phyloP scores from a whole-genome alignment of 2,113 vertebrate species.

The Apodemus speciosus region DNA sequence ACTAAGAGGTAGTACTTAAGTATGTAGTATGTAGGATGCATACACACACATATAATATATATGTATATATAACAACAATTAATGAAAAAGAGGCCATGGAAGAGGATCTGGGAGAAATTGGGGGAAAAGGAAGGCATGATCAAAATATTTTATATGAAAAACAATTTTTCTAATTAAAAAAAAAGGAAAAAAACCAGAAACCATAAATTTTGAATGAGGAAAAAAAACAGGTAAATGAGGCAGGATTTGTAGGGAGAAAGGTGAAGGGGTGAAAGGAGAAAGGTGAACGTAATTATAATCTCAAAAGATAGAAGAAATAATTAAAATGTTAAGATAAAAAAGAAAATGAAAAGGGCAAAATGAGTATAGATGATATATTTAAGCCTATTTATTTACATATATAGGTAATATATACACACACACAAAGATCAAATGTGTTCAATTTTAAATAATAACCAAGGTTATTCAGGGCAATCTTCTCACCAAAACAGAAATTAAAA shows the following conservation, averaged over 20 bases:
- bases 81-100: neutral
- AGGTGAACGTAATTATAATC: neutral
- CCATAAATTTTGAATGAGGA: neutral
- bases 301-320: neutral
- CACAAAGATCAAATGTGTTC: slow-evolving; percentile 15
- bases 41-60: neutral
- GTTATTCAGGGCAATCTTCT: slow-evolving; percentile 20
- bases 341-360: slow-evolving; percentile 15
- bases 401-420: neutral
- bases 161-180: neutral
- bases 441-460: slow-evolving; percentile 24
- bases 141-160: neutral
- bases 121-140: neutral
- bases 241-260: neutral
- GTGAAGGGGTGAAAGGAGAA: neutral
- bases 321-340: neutral
- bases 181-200: neutral
- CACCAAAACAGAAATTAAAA: slow-evolving; percentile 27
- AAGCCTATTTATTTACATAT: neutral
- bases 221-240: neutral
- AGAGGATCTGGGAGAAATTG: neutral
- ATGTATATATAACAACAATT: neutral
- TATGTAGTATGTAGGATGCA: neutral
- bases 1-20: neutral
- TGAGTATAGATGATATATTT: neutral